Percentiles rank a stretch among this genome's conserved stretches.
Conservation (phyloP, 2,113 vertebrate genomes). For the Tapirus terrestris region DNA sequence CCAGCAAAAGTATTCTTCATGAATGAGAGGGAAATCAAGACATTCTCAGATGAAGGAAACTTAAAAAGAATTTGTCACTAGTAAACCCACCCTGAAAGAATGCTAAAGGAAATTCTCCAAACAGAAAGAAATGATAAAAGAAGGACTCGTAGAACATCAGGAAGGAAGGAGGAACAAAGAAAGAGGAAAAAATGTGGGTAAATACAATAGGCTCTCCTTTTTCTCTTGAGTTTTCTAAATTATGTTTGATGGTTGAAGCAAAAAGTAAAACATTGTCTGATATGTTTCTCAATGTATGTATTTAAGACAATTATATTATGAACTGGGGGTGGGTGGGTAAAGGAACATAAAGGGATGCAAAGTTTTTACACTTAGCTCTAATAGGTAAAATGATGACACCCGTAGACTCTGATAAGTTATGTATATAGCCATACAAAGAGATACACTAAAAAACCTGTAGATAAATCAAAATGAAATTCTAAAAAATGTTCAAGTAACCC, state of each 20-base stretch:
- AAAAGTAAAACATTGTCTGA: not conserved
- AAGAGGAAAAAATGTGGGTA: constrained; percentile 2
- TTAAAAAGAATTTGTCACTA: constrained; percentile 15
- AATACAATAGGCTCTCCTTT: constrained; percentile 16
- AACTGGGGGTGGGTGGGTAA: not conserved
- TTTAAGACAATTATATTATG: constrained; percentile 15
- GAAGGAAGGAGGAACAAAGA: constrained; percentile 56
- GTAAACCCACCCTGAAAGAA: constrained; percentile 20
- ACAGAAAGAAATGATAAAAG: constrained; percentile 29
- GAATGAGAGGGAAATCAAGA: constrained; percentile 30
- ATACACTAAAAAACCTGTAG: not conserved
- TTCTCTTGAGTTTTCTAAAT: constrained; percentile 38
- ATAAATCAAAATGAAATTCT: not conserved
- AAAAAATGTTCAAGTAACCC: not conserved
- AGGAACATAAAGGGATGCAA: not conserved
- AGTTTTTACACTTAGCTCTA: not conserved
- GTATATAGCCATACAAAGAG: not conserved
- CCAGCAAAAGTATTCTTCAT: constrained; percentile 23
- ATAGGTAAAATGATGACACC: not conserved
- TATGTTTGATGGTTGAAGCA: constrained; percentile 1
- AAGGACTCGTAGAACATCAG: not conserved
- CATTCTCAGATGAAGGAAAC: constrained; percentile 45
- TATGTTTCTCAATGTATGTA: not conserved
- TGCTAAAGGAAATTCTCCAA: constrained; percentile 43
- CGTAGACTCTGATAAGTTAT: not conserved